Conservation (phyloP, 2,888 invertebrate species). For the Nymphalis c-album region DNA sequence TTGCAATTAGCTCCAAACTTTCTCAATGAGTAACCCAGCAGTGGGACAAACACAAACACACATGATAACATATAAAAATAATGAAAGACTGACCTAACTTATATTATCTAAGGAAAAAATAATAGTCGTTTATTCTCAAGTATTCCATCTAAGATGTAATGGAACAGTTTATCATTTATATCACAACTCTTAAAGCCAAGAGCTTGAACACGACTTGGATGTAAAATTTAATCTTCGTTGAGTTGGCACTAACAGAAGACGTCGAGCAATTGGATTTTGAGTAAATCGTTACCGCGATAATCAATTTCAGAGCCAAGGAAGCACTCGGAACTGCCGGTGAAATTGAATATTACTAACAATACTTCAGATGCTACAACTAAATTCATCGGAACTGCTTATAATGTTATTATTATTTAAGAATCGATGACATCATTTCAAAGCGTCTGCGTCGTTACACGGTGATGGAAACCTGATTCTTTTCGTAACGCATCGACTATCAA, state of each 20-base stretch:
- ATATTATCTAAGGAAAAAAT: not conserved
- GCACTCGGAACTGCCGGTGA: not conserved
- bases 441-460: too few species aligned
- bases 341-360: conserved; percentile 7
- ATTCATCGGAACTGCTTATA: too few species aligned
- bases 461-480: too few species aligned
- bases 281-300: conserved; percentile 8
- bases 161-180: not conserved
- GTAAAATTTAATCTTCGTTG: conserved; percentile 11
- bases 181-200: not conserved
- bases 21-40: too few species aligned
- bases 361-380: too few species aligned
- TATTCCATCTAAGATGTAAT: not conserved
- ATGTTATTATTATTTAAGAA: too few species aligned
- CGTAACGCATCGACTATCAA: too few species aligned
- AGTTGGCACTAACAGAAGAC: conserved; percentile 6
- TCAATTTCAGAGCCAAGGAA: conserved; percentile 8
- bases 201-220: not conserved
- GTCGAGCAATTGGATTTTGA: conserved; percentile 13
- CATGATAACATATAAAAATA: not conserved
- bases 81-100: not conserved
- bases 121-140: not conserved
- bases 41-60: too few species aligned
- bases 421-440: too few species aligned
- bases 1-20: too few species aligned